Evolutionary conservation across 1,140 invertebrate genomes (phyloP).

Genomic region (Trachelipus rathkii): DNA sequence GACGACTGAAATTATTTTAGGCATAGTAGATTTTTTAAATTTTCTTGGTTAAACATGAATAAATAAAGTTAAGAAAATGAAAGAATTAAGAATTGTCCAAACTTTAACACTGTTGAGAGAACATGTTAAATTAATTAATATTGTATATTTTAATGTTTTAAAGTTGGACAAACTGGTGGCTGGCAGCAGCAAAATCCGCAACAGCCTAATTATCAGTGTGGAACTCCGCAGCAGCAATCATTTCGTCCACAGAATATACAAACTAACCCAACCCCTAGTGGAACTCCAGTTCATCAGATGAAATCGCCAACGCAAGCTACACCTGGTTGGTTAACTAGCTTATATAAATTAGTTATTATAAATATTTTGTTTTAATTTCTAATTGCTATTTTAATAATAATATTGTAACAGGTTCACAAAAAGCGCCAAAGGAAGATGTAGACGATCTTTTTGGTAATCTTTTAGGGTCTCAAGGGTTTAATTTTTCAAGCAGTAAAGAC

Average conservation of each 20-base stretch:
- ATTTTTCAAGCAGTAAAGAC: slow-evolving; percentile 65
- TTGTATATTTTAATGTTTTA: no score
- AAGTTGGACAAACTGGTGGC: neutral
- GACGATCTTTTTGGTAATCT: slow-evolving; percentile 70
- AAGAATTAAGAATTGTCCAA: no score
- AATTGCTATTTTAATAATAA: neutral
- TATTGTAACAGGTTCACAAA: neutral
- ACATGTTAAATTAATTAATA: no score
- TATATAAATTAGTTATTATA: neutral
- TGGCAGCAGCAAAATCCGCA: neutral
- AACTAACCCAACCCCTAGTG: neutral
- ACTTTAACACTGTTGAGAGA: no score
- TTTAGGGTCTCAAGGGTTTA: slow-evolving; percentile 80
- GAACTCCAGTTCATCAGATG: neutral
- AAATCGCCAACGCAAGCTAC: neutral
- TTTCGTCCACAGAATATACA: neutral
- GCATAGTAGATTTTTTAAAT: no score
- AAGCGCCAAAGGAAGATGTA: neutral
- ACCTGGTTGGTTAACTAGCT: neutral
- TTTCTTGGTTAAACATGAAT: no score
- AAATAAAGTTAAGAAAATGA: no score
- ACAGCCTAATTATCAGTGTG: neutral
- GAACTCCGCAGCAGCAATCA: neutral
- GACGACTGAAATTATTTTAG: no score
- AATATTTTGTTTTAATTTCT: neutral